A percentile compares a stretch with the other conserved stretches of the same genome.
phyloP scores from a whole-genome alignment of 2,113 vertebrate species.

The Morone saxatilis region DNA sequence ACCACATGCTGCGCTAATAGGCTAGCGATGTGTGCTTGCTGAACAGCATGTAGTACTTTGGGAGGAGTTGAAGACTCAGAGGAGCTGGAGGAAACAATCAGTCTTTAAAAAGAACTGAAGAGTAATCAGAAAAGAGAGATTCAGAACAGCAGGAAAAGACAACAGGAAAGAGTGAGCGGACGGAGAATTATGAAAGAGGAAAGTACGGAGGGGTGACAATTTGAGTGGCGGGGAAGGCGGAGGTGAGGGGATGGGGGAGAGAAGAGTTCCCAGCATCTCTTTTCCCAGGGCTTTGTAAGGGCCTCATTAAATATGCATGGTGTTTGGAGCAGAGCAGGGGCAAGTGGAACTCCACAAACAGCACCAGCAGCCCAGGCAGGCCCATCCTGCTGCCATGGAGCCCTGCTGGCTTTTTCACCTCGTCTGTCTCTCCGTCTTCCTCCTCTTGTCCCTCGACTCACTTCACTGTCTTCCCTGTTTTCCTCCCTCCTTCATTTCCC shows the following conservation, averaged over 20 bases:
- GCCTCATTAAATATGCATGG: slow-evolving; percentile 80
- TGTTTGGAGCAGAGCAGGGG: slow-evolving; percentile 77
- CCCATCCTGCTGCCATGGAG: slow-evolving; percentile 37
- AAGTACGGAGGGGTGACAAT: slow-evolving; percentile 22
- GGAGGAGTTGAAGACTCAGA: not conserved
- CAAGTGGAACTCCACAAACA: slow-evolving; percentile 78
- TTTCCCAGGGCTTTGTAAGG: slow-evolving; percentile 77
- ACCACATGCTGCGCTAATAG: slow-evolving; percentile 18
- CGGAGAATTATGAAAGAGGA: slow-evolving; percentile 39
- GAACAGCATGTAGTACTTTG: not conserved
- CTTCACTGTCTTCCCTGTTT: not conserved
- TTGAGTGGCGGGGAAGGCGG: slow-evolving; percentile 26
- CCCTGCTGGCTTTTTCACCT: slow-evolving; percentile 8
- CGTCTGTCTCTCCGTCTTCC: slow-evolving; percentile 22
- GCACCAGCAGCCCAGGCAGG: slow-evolving; percentile 48
- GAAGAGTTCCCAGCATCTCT: slow-evolving; percentile 71
- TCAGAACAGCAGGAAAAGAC: not conserved
- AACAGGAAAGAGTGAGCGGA: not conserved
- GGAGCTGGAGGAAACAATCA: slow-evolving; percentile 16
- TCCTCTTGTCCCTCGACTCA: not conserved
- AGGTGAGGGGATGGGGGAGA: not conserved
- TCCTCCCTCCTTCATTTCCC: not conserved
- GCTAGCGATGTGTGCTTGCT: not conserved
- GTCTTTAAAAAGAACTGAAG: slow-evolving; percentile 32
- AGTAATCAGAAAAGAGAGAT: not conserved